phyloP scores from a whole-genome alignment of 2,113 vertebrate genomes.

The Clarias gariepinus region DNA sequence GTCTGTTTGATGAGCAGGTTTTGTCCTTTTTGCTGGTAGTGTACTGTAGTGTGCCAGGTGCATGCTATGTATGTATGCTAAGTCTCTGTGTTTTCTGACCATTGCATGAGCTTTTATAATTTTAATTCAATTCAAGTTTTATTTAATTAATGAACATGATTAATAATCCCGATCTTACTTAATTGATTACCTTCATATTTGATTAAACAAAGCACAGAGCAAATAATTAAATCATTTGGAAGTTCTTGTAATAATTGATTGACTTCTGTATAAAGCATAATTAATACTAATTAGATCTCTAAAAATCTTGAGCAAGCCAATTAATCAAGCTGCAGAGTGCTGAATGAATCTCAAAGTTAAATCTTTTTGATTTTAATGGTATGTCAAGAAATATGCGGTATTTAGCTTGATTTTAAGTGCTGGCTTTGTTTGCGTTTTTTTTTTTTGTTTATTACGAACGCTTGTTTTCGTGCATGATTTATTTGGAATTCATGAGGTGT shows the following conservation, averaged over 20 bases:
- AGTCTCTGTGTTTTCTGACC: neutral
- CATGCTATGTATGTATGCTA: neutral
- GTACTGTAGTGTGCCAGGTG: neutral
- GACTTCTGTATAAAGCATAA: conserved; percentile 18
- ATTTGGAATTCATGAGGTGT: conserved; percentile 79
- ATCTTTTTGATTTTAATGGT: neutral
- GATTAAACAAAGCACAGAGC: neutral
- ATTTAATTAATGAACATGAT: neutral
- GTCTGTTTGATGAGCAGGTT: neutral
- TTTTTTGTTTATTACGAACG: conserved; percentile 64
- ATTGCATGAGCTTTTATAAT: no score
- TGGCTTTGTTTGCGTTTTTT: conserved; percentile 24
- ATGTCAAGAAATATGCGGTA: neutral
- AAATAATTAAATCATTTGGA: conserved; percentile 6
- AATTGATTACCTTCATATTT: conserved; percentile 35
- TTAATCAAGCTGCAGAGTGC: conserved; percentile 14
- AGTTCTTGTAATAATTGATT: conserved; percentile 22
- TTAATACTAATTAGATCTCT: conserved; percentile 33
- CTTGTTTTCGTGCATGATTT: conserved; percentile 63
- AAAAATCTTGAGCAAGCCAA: conserved; percentile 18
- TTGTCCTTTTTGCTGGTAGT: neutral
- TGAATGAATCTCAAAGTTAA: neutral
- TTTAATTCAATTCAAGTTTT: no score
- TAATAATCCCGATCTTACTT: conserved; percentile 8
- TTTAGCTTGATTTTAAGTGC: conserved; percentile 1